phyloP scores from a whole-genome alignment of 2,888 invertebrate genomes.

The Electrophaes corylata region DNA sequence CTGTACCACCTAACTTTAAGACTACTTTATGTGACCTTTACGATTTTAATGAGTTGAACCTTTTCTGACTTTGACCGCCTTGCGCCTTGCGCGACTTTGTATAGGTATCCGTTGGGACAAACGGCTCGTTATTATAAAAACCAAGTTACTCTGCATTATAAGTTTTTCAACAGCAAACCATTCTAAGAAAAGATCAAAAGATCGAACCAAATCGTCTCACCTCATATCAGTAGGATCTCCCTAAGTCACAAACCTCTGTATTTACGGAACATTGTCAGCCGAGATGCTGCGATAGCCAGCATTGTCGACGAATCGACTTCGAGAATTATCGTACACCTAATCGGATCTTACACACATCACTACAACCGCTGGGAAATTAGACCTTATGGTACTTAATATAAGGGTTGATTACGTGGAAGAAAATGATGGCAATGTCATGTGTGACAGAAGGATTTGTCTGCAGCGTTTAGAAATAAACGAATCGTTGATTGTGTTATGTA shows the following conservation, averaged over 20 bases:
- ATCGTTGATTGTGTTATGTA: constrained; percentile 77
- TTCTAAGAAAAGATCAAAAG: constrained; percentile 52
- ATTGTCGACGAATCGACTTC: constrained; percentile 72
- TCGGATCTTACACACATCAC: constrained; percentile 69
- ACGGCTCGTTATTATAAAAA: too few relatives aligned
- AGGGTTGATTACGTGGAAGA: constrained; percentile 22
- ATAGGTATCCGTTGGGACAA: too few relatives aligned
- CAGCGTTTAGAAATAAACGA: constrained; percentile 77
- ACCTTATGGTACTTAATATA: constrained; percentile 38
- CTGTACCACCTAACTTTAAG: too few relatives aligned
- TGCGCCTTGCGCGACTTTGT: too few relatives aligned
- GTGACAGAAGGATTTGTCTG: constrained; percentile 79
- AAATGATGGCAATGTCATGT: constrained; percentile 52
- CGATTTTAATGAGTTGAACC: too few relatives aligned
- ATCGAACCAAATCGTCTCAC: constrained; percentile 54
- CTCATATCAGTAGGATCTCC: constrained; percentile 48
- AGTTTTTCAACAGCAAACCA: constrained; percentile 2
- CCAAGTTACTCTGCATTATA: neutral
- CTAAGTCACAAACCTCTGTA: constrained; percentile 61
- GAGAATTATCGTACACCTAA: constrained; percentile 76
- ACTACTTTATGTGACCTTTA: too few relatives aligned
- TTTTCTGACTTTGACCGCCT: too few relatives aligned
- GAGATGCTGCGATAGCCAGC: constrained; percentile 65
- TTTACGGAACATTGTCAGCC: constrained; percentile 68
- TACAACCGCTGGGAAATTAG: constrained; percentile 35